phyloP scores from a whole-genome alignment of 2,113 vertebrate genomes.

The Drymodes brunneopygia region DNA sequence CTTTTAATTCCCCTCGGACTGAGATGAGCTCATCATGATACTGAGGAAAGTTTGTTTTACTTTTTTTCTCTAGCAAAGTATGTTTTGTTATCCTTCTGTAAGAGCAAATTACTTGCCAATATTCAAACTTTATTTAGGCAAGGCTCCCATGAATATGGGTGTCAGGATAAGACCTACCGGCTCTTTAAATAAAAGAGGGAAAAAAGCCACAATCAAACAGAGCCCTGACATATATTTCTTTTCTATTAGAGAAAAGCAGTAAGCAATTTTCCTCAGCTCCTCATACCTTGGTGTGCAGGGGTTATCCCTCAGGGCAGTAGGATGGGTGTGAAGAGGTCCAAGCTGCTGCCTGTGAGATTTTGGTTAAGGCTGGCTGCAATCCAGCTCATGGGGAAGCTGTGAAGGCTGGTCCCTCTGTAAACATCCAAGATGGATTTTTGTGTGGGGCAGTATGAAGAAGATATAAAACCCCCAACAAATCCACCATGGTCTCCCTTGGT shows the following conservation, averaged over 20 bases:
- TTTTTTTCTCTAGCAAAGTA: not conserved
- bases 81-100: not conserved
- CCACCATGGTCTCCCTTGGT: not conserved
- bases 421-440: not conserved
- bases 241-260: not conserved
- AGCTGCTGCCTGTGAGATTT: not conserved
- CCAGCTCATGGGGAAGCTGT: fast-evolving
- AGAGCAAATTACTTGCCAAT: not conserved
- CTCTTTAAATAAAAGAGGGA: not conserved
- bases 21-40: not conserved
- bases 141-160: not conserved
- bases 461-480: not conserved
- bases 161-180: not conserved
- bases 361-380: not conserved
- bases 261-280: not conserved
- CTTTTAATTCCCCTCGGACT: not conserved
- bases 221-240: not conserved
- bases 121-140: not conserved
- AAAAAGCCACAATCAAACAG: not conserved
- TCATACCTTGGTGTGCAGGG: not conserved
- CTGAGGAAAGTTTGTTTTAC: not conserved
- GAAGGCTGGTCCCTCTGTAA: not conserved
- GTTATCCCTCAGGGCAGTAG: not conserved
- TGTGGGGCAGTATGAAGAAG: not conserved
- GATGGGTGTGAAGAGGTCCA: not conserved